These are phyloP conservation scores for Drosophila borborema DNA, from an alignment of 2,888 invertebrate genomes.

Conservation along the genomic window DNA sequence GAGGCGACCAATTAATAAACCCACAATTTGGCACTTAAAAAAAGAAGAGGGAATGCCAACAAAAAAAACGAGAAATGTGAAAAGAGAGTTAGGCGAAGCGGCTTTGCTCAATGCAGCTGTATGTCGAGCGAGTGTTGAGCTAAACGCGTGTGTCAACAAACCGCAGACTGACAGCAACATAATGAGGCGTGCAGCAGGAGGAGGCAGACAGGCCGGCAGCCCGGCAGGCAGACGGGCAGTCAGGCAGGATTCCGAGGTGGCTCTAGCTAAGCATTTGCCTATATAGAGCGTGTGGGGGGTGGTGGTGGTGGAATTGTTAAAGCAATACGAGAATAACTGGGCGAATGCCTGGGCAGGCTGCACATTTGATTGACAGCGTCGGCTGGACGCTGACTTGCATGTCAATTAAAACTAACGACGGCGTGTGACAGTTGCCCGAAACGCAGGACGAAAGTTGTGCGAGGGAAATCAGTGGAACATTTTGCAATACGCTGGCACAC, in stretches of 20 bases:
- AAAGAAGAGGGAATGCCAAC: slow-evolving; percentile 21
- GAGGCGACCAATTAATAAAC: slow-evolving; percentile 54
- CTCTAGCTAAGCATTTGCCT: slow-evolving; percentile 1
- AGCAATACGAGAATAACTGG: slow-evolving; percentile 15
- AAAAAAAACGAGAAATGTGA: slow-evolving; percentile 8
- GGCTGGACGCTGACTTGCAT: slow-evolving; percentile 83
- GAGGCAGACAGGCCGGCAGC: slow-evolving; percentile 1
- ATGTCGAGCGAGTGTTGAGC: slow-evolving; percentile 24
- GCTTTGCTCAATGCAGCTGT: slow-evolving; percentile 31
- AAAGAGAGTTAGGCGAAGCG: background rate
- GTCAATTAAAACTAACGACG: slow-evolving; percentile 83
- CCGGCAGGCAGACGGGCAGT: slow-evolving; percentile 3
- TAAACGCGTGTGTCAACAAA: slow-evolving; percentile 70
- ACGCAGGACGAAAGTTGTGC: slow-evolving; percentile 11
- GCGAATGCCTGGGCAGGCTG: slow-evolving; percentile 27
- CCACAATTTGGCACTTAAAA: slow-evolving; percentile 35
- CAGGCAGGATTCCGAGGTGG: background rate
- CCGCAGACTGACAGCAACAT: slow-evolving; percentile 58
- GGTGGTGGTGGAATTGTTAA: slow-evolving; percentile 27
- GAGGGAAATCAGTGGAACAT: background rate
- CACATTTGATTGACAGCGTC: slow-evolving; percentile 83
- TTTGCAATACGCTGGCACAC: slow-evolving; percentile 51
- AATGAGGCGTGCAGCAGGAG: slow-evolving; percentile 58
- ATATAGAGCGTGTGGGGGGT: background rate
- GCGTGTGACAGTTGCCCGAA: slow-evolving; percentile 40